A percentile compares a stretch with the other conserved stretches of the same genome.
phyloP scores from a whole-genome alignment of 2,113 vertebrate species.

The Phaetusa simplex region DNA sequence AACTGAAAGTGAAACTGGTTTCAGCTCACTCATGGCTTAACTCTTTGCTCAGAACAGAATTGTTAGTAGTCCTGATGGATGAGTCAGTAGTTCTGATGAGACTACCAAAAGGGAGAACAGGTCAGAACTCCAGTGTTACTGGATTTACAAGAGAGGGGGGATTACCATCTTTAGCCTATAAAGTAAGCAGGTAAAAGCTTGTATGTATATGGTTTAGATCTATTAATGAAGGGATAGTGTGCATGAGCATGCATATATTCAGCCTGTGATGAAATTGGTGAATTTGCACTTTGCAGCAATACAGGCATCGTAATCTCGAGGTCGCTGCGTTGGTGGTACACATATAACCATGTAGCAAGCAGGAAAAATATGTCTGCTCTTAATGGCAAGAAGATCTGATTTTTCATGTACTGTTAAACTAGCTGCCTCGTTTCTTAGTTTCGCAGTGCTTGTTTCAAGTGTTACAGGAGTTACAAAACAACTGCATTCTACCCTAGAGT shows the following conservation, averaged over 20 bases:
- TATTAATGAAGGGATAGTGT: not conserved
- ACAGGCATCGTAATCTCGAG: rapidly evolving
- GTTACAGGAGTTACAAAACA: not conserved
- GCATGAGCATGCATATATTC: not conserved
- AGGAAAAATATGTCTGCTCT: not conserved
- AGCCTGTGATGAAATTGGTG: not conserved
- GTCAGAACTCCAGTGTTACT: not conserved
- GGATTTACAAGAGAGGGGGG: not conserved
- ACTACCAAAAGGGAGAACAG: not conserved
- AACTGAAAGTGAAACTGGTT: not conserved
- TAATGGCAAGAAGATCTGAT: not conserved
- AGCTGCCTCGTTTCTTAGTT: not conserved
- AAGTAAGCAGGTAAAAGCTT: not conserved
- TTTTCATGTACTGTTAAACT: not conserved
- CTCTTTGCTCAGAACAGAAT: not conserved
- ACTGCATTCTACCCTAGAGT: not conserved
- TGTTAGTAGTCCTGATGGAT: not conserved
- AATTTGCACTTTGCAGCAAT: not conserved
- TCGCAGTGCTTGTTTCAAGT: not conserved
- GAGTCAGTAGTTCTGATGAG: not conserved
- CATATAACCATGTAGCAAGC: not conserved
- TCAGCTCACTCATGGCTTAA: not conserved
- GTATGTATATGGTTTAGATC: not conserved
- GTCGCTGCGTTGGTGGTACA: not conserved
- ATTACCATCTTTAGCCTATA: not conserved